phyloP scores from a whole-genome alignment of 2,113 vertebrate genomes.

The Perca schrenkii region DNA sequence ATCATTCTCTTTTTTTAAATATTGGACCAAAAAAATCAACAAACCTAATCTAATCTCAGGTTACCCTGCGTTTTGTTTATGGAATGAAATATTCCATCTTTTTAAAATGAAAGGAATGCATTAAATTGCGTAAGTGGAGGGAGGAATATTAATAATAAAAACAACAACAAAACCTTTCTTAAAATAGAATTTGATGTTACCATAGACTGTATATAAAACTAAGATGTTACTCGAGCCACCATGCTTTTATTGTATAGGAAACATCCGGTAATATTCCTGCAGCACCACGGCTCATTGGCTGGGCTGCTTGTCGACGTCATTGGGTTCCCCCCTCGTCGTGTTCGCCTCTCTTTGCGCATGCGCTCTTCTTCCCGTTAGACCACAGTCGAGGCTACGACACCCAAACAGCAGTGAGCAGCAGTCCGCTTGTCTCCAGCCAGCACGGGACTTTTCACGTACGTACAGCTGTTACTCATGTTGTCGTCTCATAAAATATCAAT shows the following conservation, averaged over 20 bases:
- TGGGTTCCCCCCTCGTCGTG: slow-evolving; percentile 63
- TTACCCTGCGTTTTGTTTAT: background rate
- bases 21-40: too few species aligned
- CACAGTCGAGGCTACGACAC: background rate
- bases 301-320: slow-evolving; percentile 58
- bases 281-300: slow-evolving; percentile 52
- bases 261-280: background rate
- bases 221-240: background rate
- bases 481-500: background rate
- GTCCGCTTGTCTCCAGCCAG: background rate
- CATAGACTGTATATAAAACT: too few species aligned
- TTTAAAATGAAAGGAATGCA: too few species aligned
- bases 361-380: slow-evolving; percentile 1
- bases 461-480: slow-evolving; percentile 8
- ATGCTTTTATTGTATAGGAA: slow-evolving; percentile 18
- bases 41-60: background rate
- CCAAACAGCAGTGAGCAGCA: background rate
- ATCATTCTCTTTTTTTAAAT: too few species aligned
- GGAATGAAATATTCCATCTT: background rate
- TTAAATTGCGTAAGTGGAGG: background rate
- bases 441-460: slow-evolving; percentile 28
- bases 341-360: slow-evolving; percentile 48
- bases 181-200: background rate
- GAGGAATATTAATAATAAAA: background rate
- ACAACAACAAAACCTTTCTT: too few species aligned